Evolutionary conservation across 2,888 invertebrate genomes (phyloP), one percentile per base, ranked within the genome.

Genomic region (Coelopa pilipes): DNA sequence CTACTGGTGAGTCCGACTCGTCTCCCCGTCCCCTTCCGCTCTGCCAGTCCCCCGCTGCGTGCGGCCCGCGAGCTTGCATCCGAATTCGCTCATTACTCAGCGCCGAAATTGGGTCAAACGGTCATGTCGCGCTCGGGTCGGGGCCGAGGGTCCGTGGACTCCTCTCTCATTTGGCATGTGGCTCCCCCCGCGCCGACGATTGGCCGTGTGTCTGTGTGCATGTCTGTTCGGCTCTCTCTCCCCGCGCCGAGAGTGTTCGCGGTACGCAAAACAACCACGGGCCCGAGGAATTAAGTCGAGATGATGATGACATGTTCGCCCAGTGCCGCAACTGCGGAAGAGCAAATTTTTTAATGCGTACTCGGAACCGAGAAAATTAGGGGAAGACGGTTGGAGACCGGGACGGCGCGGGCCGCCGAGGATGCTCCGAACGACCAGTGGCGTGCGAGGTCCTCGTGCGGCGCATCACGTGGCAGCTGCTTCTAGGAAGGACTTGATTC

Each of bases 1-100:
- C 89, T 95, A 94, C 88, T 95, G 95, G 95, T 93, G 89, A 91
- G 92, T 88, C 46, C 60, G 11, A 34, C 3, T 19, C 59, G 4
- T 34, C 34, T 7, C 34, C 34, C 7, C 34, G 34, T 34, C 34
- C 46, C 15, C 46, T 15, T 45, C 11, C 34, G 34, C 45, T 65
- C 17, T 15, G n/a, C 55, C 7, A 55, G 15, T 15, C 10, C n/a
- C n/a, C n/a, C n/a, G n/a, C n/a, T n/a, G n/a, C n/a, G n/a, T n/a
- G n/a, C 21, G 21, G 19, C 47, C 59, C 21, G 21, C 21, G 46
- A 60, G 53, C n/a, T 34, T 67, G 60, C 60, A 59, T 49, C 21
- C 15, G 49, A 60, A 70, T 78, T 82, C 78, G 79, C 77, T 80
- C 78, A 82, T 83, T 82, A 80, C 79, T 80, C 80, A 79, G 75